A percentile compares a stretch with the other conserved stretches of the same genome.
These are phyloP conservation scores for Propsilocerus akamusi DNA, from an alignment of 1,140 invertebrate species.

Conservation along the genomic window DNA sequence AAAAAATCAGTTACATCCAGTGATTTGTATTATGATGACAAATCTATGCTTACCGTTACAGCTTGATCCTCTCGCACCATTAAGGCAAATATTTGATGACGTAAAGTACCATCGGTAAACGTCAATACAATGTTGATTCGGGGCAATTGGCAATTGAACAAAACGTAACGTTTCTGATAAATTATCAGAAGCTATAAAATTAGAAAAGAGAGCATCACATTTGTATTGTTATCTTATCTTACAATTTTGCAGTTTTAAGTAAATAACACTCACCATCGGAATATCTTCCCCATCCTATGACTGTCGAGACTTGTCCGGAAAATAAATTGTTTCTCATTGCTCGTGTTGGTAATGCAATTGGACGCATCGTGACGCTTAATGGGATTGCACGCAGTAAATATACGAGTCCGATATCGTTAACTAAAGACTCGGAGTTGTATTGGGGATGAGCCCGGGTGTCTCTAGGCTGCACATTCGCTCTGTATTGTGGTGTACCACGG, in stretches of 20 bases:
- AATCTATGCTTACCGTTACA: not conserved
- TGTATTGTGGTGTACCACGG: not conserved
- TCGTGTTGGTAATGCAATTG: not conserved
- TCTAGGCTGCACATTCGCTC: not conserved
- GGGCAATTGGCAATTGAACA: not conserved
- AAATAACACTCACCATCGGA: not conserved
- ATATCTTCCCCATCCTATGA: not conserved
- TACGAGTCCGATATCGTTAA: not conserved
- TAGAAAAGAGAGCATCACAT: not conserved
- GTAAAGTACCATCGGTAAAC: not conserved
- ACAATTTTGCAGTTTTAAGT: not conserved
- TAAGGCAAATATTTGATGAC: not conserved
- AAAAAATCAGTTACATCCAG: not conserved
- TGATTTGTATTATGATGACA: not conserved
- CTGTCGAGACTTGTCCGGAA: not conserved
- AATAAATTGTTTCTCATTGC: not conserved
- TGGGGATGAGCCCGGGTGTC: not conserved
- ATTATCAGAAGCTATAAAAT: not conserved
- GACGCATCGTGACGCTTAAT: not conserved
- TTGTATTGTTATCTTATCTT: not conserved
- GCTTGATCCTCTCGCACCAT: not conserved
- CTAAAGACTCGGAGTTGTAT: not conserved
- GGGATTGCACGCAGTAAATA: not conserved
- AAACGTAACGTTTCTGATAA: not conserved
- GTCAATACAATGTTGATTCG: not conserved